phyloP scores from a whole-genome alignment of 1,140 invertebrate species.

The Zaprionus vittiger region DNA sequence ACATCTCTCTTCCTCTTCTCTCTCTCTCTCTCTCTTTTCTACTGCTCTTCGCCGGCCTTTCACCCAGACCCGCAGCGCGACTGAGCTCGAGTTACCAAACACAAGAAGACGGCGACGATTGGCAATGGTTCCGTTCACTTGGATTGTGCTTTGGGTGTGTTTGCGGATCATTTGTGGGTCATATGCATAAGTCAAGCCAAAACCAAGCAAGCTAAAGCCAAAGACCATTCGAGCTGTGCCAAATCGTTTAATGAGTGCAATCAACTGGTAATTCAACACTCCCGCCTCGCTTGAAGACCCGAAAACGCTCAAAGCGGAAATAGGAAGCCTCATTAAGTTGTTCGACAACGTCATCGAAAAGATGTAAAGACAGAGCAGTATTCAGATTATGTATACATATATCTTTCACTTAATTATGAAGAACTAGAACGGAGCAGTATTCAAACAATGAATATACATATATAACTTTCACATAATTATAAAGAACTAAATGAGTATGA shows the following conservation, averaged over 20 bases:
- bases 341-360: slow-evolving; percentile 38
- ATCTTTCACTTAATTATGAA: too few species aligned
- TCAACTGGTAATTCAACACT: slow-evolving; percentile 65
- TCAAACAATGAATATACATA: too few species aligned
- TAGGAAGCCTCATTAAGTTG: slow-evolving; percentile 57
- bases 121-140: slow-evolving; percentile 51
- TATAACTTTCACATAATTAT: background rate
- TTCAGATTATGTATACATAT: too few species aligned
- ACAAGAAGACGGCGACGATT: slow-evolving; percentile 32
- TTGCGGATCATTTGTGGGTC: slow-evolving; percentile 73
- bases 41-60: slow-evolving; percentile 32
- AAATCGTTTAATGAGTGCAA: slow-evolving; percentile 64
- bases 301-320: slow-evolving; percentile 56
- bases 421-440: background rate
- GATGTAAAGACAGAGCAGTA: background rate
- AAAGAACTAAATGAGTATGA: background rate
- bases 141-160: slow-evolving; percentile 33
- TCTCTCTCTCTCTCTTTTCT: background rate
- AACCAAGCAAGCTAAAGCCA: slow-evolving; percentile 23
- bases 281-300: background rate
- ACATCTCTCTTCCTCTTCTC: background rate
- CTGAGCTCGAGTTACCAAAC: slow-evolving; percentile 58
- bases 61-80: slow-evolving; percentile 41
- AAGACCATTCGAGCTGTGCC: slow-evolving; percentile 36
- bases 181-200: slow-evolving; percentile 52